Evolutionary conservation across 2,888 invertebrate genomes (phyloP).

Genomic region (Andrena hattorfiana): DNA sequence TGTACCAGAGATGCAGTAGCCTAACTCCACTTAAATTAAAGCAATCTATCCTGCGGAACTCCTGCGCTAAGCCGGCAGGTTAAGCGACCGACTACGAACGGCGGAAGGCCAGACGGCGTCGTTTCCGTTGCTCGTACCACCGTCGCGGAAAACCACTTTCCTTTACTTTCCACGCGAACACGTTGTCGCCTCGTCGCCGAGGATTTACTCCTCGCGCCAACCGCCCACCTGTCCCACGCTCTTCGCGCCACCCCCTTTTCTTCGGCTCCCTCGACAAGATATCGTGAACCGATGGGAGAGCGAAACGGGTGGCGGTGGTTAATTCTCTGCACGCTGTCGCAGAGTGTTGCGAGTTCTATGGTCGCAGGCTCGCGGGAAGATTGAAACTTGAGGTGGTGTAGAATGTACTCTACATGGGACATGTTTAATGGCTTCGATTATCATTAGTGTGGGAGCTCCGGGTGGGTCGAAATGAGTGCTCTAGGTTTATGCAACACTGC

Average conservation of each 20-base stretch:
- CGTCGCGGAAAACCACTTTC: slow-evolving; percentile 59
- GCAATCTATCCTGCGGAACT: slow-evolving; percentile 82
- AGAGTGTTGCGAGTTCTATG: background rate
- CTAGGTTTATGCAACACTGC: too few species aligned
- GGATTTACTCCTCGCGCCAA: slow-evolving; percentile 54
- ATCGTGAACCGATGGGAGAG: slow-evolving; percentile 12
- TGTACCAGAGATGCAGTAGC: slow-evolving; percentile 69
- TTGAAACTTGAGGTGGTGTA: background rate
- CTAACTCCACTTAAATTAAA: slow-evolving; percentile 83
- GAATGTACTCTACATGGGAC: background rate
- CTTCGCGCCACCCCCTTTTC: background rate
- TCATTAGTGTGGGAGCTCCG: background rate
- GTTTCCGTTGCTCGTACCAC: slow-evolving; percentile 49
- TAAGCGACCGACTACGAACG: slow-evolving; percentile 73
- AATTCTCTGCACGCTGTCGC: background rate
- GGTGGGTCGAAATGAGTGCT: too few species aligned
- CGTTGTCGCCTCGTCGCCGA: slow-evolving; percentile 63
- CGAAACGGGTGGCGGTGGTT: background rate
- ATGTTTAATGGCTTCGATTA: background rate
- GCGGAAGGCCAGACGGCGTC: slow-evolving; percentile 33
- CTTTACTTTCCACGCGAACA: slow-evolving; percentile 70
- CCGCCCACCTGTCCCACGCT: slow-evolving; percentile 24
- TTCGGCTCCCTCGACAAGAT: background rate
- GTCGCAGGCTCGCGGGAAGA: background rate
- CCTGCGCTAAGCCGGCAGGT: slow-evolving; percentile 78